These are phyloP conservation scores for Loxodonta africana DNA, from an alignment of 2,113 vertebrate species.

Conservation along the genomic window DNA sequence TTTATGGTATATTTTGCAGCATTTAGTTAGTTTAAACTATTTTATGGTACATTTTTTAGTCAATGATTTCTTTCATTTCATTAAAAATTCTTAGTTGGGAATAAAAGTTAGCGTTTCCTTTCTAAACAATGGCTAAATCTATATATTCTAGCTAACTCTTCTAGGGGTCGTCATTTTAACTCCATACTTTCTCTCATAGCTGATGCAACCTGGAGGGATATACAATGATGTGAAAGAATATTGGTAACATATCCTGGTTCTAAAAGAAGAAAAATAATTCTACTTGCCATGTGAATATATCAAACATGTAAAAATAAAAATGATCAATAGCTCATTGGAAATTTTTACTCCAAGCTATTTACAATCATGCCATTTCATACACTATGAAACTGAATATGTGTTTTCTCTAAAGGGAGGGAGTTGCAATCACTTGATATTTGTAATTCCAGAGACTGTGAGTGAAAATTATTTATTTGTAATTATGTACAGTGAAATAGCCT, in stretches of 20 bases:
- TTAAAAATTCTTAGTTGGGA: not conserved
- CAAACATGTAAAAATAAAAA: not conserved
- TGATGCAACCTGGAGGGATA: not conserved
- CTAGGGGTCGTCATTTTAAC: not conserved
- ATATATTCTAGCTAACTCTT: not conserved
- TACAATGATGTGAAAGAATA: not conserved
- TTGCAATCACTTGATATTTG: not conserved
- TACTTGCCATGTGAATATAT: not conserved
- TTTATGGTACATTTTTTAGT: slow-evolving; percentile 18
- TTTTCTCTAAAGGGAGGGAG: not conserved
- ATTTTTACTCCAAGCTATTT: not conserved
- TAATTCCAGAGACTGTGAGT: not conserved
- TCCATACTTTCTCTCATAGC: not conserved
- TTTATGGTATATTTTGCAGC: slow-evolving; percentile 7
- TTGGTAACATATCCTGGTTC: not conserved
- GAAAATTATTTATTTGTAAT: not conserved
- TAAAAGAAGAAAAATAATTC: not conserved
- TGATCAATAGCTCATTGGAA: not conserved
- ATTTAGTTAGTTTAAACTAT: slow-evolving; percentile 27
- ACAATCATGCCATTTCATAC: not conserved
- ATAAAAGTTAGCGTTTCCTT: not conserved
- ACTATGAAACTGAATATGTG: not conserved
- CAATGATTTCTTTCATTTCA: not conserved
- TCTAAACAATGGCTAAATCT: not conserved
- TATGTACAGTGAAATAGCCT: not conserved